Evolutionary conservation across 2,113 vertebrate species (phyloP), one percentile per base, ranked within the genome.

Genomic region (Burhinus oedicnemus): DNA sequence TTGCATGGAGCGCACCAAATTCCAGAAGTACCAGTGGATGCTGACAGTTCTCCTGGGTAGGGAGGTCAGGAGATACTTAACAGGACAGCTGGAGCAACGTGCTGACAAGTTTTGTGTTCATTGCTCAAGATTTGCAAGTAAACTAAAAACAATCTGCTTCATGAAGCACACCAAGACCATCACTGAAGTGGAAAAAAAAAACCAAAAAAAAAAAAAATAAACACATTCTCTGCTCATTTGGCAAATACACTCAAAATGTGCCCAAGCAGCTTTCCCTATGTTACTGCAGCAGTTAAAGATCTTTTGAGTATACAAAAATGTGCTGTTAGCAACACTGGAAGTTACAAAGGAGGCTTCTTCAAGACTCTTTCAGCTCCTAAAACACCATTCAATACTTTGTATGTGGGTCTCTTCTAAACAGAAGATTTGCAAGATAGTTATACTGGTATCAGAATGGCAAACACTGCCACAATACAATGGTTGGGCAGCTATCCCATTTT

Each of bases 401-500:
- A 49, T 0, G 21, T 3, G 25, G 7, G 70, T 69, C 29, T 61
- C 29, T 77, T 25, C 54, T 87, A 26, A 65, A 71, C 22, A 21
- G 51, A 55, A 87, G 21, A 60, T 65, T 21, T 69, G n/a, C n/a
- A 55, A 1, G 1, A 9, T 21, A 64, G 60, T 16, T 26, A 20
- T 6, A 26, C 10, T 34, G 62, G 3, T 44, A 45, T 2, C 34
- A 60, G 58, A 72, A 57, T 25, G 84, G 25, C 34, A 32, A 84
- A 68, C 18, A 5, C 12, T 34, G 23, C 15, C 55, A 71, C 0
- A 0, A 25, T 0, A 9, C 55, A 61, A 15, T 0, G 5, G 6
- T 11, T 34, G 34, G 42, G 55, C 79, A 89, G 45, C 64, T 47
- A 17, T 26, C 27, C 55, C 69, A 38, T 21, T 54, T 30, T 12